Evolutionary conservation across 2,113 vertebrate genomes (phyloP), one percentile per base, ranked within the genome.

Genomic region (Pagrus major): DNA sequence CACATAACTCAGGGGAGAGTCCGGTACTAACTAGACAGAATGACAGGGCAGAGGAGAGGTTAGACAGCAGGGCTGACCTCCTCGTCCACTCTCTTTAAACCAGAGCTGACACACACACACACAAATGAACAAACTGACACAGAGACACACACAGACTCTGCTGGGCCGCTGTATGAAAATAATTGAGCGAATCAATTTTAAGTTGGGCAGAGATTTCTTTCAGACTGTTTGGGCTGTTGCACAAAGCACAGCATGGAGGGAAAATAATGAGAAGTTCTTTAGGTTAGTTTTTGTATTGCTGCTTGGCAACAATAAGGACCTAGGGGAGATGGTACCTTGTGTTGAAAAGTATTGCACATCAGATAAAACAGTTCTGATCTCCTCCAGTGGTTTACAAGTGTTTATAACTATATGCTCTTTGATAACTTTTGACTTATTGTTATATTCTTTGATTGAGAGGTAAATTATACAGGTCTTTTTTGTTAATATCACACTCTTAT

Each of bases 211-310:
- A 71, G 25, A 51, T 77, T 74, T 72, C 47, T 71, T 70, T 80
- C 52, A 72, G 47, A 35, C 27, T 11, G 66, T 63, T 81, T 21
- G 27, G 5, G 16, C 58, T 89, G 76, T 71, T 68, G 76, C 39
- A 70, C 44, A 80, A 76, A 71, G 72, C 66, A 61, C 83, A 78
- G 83, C 78, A 64, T 88, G 85, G 74, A 64, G 68, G 25, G 14
- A 31, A 89, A 89, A 91, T 88, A 86, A 87, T 86, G 76, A 86
- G 64, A 76, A 18, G 49, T 64, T 81, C 25, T 63, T 66, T 55
- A 69, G 35, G 33, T 67, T 58, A 14, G 21, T 52, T 72, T 82
- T 80, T 29, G 46, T 64, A 65, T 55, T 83, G 71, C 80, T 82
- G 76, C 71, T 60, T 78, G 61, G 49, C 35, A 78, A 81, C 60